Percentiles rank a stretch among this genome's conserved stretches.
Evolutionary conservation across 2,113 vertebrate species (phyloP).

Genomic region (Columba janthina): DNA sequence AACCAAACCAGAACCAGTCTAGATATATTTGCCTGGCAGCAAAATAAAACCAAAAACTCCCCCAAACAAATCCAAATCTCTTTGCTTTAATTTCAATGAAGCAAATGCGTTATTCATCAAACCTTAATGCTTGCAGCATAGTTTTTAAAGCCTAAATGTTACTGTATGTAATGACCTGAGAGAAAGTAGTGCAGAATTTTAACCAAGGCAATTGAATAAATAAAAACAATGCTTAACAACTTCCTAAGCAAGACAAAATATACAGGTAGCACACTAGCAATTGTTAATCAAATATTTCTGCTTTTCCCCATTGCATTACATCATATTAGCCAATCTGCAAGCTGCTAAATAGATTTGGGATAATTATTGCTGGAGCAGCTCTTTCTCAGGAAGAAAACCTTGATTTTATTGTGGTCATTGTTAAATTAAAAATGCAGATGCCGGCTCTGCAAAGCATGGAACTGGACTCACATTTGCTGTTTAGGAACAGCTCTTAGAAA

Average conservation of each 20-base stretch:
- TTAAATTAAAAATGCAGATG: slow-evolving; percentile 45
- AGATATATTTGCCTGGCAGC: not conserved
- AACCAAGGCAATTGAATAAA: not conserved
- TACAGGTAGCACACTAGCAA: not conserved
- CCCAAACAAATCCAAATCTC: not conserved
- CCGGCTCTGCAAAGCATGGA: not conserved
- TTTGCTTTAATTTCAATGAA: not conserved
- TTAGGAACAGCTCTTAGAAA: not conserved
- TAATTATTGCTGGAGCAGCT: slow-evolving; percentile 18
- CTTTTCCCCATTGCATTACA: not conserved
- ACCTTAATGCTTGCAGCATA: not conserved
- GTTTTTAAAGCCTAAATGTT: not conserved
- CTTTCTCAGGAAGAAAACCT: slow-evolving; percentile 34
- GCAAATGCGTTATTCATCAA: not conserved
- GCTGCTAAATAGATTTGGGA: slow-evolving; percentile 49
- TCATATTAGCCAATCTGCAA: not conserved
- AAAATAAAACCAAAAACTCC: not conserved
- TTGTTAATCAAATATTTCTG: not conserved
- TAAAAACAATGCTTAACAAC: not conserved
- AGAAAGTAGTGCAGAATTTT: not conserved
- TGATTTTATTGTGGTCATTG: not conserved
- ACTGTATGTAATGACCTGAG: not conserved
- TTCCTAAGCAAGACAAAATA: not conserved
- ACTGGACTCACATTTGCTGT: not conserved
- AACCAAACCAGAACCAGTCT: not conserved